These are phyloP conservation scores for Gortyna flavago DNA, from an alignment of 2,888 invertebrate species.

Conservation along the genomic window DNA sequence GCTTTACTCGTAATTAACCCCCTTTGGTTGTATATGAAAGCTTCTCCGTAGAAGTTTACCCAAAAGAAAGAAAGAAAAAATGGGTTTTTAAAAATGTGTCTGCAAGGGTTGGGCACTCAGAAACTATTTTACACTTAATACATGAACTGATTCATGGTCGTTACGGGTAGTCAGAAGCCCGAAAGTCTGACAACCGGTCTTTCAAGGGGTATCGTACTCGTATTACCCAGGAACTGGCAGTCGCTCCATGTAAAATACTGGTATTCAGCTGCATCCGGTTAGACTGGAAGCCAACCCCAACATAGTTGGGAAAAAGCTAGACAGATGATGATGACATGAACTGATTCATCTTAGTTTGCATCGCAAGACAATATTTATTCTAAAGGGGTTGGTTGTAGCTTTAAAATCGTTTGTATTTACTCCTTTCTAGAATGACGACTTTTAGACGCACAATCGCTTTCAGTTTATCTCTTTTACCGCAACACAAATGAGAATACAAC, in stretches of 20 bases:
- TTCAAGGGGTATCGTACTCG: no score
- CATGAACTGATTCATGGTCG: background rate
- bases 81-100: background rate
- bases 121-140: background rate
- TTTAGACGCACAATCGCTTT: conserved; percentile 43
- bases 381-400: background rate
- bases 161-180: no score
- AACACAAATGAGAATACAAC: conserved; percentile 73
- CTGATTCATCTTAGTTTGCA: background rate
- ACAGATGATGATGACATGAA: no score
- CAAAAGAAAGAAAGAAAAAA: background rate
- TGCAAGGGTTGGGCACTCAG: background rate
- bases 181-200: no score
- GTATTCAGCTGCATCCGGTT: no score
- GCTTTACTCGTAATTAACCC: background rate
- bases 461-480: conserved; percentile 24
- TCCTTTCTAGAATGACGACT: background rate
- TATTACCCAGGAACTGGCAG: no score
- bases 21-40: background rate
- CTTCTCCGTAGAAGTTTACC: background rate
- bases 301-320: no score
- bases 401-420: background rate
- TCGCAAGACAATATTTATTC: background rate
- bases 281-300: no score
- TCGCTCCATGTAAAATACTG: no score